Conservation (phyloP, 64 coral and sea anemone genomes). For the Montipora sp. region DNA sequence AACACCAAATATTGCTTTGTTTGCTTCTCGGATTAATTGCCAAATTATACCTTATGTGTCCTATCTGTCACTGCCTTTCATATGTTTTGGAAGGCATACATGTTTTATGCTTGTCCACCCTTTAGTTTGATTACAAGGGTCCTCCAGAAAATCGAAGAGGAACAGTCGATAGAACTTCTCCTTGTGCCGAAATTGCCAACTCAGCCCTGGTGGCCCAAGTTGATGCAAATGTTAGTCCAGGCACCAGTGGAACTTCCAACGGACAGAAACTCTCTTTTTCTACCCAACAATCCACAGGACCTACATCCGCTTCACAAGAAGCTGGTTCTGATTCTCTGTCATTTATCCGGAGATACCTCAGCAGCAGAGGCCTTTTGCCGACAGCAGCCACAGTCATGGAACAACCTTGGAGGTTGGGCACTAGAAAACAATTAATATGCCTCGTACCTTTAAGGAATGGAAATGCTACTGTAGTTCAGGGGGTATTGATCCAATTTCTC, state of each 20-base stretch:
- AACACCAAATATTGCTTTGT: slow-evolving; percentile 2
- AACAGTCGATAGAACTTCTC: slow-evolving; percentile 26
- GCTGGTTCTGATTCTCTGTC: no score
- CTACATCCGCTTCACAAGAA: background rate
- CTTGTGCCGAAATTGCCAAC: slow-evolving; percentile 44
- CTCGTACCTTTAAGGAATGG: slow-evolving; percentile 27
- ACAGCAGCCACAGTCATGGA: slow-evolving; percentile 8
- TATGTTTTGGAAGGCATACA: slow-evolving; percentile 11
- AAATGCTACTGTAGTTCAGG: slow-evolving; percentile 12
- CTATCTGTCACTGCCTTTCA: background rate
- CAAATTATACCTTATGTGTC: background rate
- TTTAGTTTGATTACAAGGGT: slow-evolving; percentile 37
- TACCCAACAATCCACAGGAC: background rate
- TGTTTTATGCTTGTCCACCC: slow-evolving; percentile 50
- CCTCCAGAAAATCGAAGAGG: slow-evolving; percentile 19
- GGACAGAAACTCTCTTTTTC: slow-evolving; percentile 23
- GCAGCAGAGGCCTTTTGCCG: slow-evolving; percentile 25
- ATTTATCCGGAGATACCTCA: slow-evolving; percentile 41
- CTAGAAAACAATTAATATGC: slow-evolving; percentile 47
- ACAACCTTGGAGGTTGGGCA: slow-evolving; percentile 30
- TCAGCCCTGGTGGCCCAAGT: slow-evolving; percentile 50
- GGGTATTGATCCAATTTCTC: slow-evolving; percentile 22
- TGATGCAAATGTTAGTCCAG: background rate
- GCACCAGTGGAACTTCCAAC: slow-evolving; percentile 1
- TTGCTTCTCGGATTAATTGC: slow-evolving; percentile 42